Evolutionary conservation across 2,888 invertebrate species (phyloP).

Genomic region (Calameuta idolon): DNA sequence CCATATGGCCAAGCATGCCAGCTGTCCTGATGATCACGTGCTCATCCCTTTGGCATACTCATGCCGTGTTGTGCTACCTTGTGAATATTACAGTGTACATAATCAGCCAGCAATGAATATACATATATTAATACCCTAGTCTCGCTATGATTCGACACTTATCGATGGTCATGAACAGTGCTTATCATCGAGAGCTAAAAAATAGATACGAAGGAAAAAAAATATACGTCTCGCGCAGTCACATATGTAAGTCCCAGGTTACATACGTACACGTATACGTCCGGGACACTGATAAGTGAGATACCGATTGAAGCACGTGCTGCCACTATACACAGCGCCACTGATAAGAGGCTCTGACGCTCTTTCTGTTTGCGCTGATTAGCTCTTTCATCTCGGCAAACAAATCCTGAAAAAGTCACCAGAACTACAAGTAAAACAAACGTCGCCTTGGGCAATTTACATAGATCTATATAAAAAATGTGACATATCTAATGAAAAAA

Average conservation of each 20-base stretch:
- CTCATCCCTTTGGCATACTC: conserved; percentile 31
- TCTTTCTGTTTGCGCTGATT: conserved; percentile 50
- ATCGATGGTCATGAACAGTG: not conserved
- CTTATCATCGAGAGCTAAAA: not conserved
- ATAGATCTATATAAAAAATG: not conserved
- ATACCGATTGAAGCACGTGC: not conserved
- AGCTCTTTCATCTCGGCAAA: conserved; percentile 49
- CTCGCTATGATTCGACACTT: not conserved
- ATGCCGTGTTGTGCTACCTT: not conserved
- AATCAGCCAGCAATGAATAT: not conserved
- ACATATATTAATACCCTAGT: not conserved
- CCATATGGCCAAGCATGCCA: conserved; percentile 59
- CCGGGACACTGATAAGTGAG: not conserved
- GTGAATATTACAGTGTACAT: not conserved
- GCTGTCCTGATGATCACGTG: conserved; percentile 38
- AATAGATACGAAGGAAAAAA: not conserved
- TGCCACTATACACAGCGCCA: not conserved
- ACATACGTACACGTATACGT: not conserved
- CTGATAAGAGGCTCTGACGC: conserved; percentile 32
- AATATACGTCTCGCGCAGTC: not conserved
- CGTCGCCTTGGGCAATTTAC: not conserved
- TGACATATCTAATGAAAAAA: too few species aligned
- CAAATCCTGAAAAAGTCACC: conserved; percentile 41
- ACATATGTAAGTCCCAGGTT: not conserved
- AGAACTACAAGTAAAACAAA: conserved; percentile 27